Base-by-base conservation (phyloP, 1,140 invertebrate species). In the Orius insidiosus region DNA sequence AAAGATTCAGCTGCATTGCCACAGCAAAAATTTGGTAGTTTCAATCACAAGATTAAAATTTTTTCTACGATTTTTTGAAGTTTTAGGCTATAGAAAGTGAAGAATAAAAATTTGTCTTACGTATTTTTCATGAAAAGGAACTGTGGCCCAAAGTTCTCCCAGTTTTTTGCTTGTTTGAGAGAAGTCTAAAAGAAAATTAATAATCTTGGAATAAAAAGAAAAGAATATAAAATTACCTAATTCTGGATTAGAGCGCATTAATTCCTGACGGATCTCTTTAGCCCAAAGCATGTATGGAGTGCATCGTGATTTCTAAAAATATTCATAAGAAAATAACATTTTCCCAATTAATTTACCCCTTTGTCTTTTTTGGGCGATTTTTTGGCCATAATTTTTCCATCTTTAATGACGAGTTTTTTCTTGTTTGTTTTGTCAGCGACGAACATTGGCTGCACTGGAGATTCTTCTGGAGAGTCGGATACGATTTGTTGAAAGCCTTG, bases 231-330 rank as follows among this genome's bases (percentile, higher is more conserved):
- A 47, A 57, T 65, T 64, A 76, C 75, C 83, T 66, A 87, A 73
- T 52, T 80, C 74, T 10, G 84, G 82, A 65, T 77, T 70, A 55
- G 76, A 69, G 49, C 72, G 67, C 30, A 78, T 61, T 49, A 85
- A 68, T 51, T 77, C 74, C 53, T 78, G 75, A 38, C 85, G 68
- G 30, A 82, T 72, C 57, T 86, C 80, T 56, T 82, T 79, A 4
- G 84, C 81, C 84, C 85, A 90, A 54, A 90, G 65, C 75, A 85
- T 87, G 62, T 90, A 92, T 1, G 85, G 85, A 2, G 86, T 88
- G 47, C 84, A 79, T 50, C 81, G 67, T 5, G 77, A 72, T 65
- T 80, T 80, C 78, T 80, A 24, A 24, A 24, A 24, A 24, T 24
- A 4, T 38, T 54, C 45, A 48, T 54, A 43, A 42, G 19, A 42